Conservation (phyloP, 2,888 invertebrate genomes). For the Automeris io region DNA sequence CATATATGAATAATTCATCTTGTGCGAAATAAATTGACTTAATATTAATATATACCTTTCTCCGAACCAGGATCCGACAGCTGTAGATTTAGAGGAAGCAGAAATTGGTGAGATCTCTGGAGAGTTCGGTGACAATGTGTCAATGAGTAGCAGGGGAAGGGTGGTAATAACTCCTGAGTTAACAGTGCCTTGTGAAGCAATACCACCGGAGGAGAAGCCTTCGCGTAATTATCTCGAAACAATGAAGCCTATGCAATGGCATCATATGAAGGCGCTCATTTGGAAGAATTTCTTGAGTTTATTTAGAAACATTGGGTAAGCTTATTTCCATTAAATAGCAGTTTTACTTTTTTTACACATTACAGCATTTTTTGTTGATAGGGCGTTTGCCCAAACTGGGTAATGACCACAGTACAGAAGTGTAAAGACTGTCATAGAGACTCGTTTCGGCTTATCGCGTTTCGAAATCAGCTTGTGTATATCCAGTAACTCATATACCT, state of each 20-base stretch:
- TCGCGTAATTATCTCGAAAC: slow-evolving; percentile 72
- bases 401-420: too few species aligned
- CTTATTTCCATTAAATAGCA: slow-evolving; percentile 7
- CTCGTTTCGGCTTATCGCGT: too few species aligned
- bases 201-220: slow-evolving; percentile 83
- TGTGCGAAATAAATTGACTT: too few species aligned
- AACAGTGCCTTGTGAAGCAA: slow-evolving; percentile 66
- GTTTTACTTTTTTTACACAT: not conserved
- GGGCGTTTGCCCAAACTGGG: too few species aligned
- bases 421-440: too few species aligned
- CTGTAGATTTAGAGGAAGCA: slow-evolving; percentile 81
- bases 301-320: slow-evolving; percentile 88
- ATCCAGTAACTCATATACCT: too few species aligned
- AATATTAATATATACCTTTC: too few species aligned
- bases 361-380: too few species aligned
- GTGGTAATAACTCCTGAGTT: slow-evolving; percentile 79
- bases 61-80: slow-evolving; percentile 80
- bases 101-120: slow-evolving; percentile 88
- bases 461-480: too few species aligned
- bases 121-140: slow-evolving; percentile 91
- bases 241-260: slow-evolving; percentile 80
- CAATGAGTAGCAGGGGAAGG: slow-evolving; percentile 83
- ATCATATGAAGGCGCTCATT: slow-evolving; percentile 87
- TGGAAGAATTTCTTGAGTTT: slow-evolving; percentile 94
- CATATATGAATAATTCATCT: too few species aligned